Evolutionary conservation across 1,140 invertebrate species (phyloP), one percentile per base, ranked within the genome.

Genomic region (Heliconius melpomene): DNA sequence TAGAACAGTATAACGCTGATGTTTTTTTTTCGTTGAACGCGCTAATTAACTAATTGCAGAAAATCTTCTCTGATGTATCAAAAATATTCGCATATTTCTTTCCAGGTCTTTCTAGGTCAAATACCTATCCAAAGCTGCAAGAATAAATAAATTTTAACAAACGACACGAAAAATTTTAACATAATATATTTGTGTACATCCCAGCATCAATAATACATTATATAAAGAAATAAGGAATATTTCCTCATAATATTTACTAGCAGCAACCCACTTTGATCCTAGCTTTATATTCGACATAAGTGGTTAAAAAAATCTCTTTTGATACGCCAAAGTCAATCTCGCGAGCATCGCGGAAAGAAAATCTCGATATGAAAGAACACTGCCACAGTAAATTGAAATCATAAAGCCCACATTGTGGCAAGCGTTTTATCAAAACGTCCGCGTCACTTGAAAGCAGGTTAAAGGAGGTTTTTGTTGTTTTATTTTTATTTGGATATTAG

Each of bases 221-320:
- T n/a, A 66, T 16, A 66, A n/a, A 66, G 5, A 29, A 13, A 66
- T 16, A 29, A 16, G 60, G 0, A 13, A 66, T 26, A 26, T 66
- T 66, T 26, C 57, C 7, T 23, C 60, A 66, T 66, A 66, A 66
- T 26, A 29, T 66, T 66, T 66, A 66, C 60, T 66, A 66, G 26
- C 60, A 66, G 9, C 23, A 66, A 66, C 5, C 9, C 26, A 29
- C 60, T 66, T 66, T 66, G 60, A 66, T 66, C 60, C 60, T 13
- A 29, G 23, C 60, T 29, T 29, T 66, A 29, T 66, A 66, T 66
- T 29, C 13, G n/a, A 13, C 60, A 66, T 66, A 66, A 66, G 60
- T 66, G 60, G 60, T 66, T 66, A 66, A 66, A 66, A 54, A 66
- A 29, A 66, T 66, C 3, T 66, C 26, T 66, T 66, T 29, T 66